These are phyloP conservation scores for Hydroisotoma schaefferi DNA, from an alignment of 2,888 invertebrate genomes.

Conservation along the genomic window DNA sequence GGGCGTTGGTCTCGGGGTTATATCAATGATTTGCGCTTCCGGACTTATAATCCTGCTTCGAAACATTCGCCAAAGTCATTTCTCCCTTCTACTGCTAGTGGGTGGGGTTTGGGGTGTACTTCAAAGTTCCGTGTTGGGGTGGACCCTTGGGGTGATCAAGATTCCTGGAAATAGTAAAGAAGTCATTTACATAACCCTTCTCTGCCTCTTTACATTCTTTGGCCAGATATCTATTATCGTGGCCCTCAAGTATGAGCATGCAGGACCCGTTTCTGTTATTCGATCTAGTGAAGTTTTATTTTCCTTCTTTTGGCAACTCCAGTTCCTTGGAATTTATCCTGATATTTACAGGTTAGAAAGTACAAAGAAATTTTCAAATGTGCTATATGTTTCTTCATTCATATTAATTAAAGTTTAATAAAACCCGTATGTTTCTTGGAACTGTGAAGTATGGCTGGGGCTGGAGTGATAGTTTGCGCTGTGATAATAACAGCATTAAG, in stretches of 20 bases:
- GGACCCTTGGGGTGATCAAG: slow-evolving; percentile 23
- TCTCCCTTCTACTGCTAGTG: slow-evolving; percentile 30
- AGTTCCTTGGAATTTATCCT: slow-evolving; percentile 33
- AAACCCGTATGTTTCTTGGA: background rate
- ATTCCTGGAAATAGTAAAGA: slow-evolving; percentile 27
- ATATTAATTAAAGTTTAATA: background rate
- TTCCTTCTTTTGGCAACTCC: slow-evolving; percentile 39
- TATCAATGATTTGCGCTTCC: slow-evolving; percentile 32
- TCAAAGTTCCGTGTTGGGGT: slow-evolving; percentile 26
- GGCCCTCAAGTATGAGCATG: slow-evolving; percentile 37
- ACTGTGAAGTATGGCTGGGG: slow-evolving; percentile 23
- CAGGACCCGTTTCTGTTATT: slow-evolving; percentile 36
- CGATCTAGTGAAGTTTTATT: slow-evolving; percentile 38
- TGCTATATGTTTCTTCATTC: background rate
- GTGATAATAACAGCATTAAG: slow-evolving; percentile 21
- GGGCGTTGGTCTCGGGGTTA: slow-evolving; percentile 27
- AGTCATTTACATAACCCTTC: slow-evolving; percentile 22
- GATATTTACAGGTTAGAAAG: slow-evolving; percentile 36
- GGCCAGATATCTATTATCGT: slow-evolving; percentile 40
- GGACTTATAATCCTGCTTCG: slow-evolving; percentile 36
- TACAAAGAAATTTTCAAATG: no score
- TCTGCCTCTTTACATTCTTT: slow-evolving; percentile 31
- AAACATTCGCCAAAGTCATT: slow-evolving; percentile 36
- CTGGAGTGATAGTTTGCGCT: slow-evolving; percentile 20
- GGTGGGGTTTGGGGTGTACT: slow-evolving; percentile 37